phyloP scores from a whole-genome alignment of 2,888 invertebrate genomes.

The Eupsilia transversa region DNA sequence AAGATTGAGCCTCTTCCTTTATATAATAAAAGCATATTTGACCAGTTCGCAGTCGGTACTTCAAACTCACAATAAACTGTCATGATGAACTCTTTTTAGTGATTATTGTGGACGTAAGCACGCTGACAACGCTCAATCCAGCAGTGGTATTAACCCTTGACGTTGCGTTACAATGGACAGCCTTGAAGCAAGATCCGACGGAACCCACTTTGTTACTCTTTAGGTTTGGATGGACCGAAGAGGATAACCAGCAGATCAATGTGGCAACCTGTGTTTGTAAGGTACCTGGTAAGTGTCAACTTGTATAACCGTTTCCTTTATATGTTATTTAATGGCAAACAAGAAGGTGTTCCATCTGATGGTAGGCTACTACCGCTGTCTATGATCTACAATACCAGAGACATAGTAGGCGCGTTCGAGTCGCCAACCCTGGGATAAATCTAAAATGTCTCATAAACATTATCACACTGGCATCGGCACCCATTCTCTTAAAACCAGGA shows the following conservation, averaged over 20 bases:
- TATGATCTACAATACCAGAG: not conserved
- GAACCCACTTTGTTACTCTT: conserved; percentile 81
- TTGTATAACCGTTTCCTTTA: not conserved
- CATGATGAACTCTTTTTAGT: conserved; percentile 67
- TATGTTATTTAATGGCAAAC: not conserved
- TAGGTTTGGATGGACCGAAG: conserved; percentile 80
- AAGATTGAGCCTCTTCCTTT: no score
- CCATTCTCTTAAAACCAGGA: not conserved
- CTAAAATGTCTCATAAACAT: not conserved
- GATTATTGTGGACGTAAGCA: conserved; percentile 75
- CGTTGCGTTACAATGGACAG: conserved; percentile 78
- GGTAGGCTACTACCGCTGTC: not conserved
- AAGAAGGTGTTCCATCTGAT: not conserved
- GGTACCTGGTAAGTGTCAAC: conserved; percentile 75
- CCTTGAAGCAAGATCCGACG: conserved; percentile 73
- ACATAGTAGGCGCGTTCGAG: not conserved
- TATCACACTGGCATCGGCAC: not conserved
- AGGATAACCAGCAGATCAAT: conserved; percentile 53
- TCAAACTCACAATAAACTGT: not conserved
- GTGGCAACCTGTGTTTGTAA: conserved; percentile 76
- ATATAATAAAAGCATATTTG: not conserved
- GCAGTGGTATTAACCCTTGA: conserved; percentile 73
- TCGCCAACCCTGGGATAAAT: not conserved
- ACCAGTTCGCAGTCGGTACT: not conserved
- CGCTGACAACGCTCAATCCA: conserved; percentile 65